Evolutionary conservation across 2,888 invertebrate species (phyloP).

Genomic region (Synergus japonicus): DNA sequence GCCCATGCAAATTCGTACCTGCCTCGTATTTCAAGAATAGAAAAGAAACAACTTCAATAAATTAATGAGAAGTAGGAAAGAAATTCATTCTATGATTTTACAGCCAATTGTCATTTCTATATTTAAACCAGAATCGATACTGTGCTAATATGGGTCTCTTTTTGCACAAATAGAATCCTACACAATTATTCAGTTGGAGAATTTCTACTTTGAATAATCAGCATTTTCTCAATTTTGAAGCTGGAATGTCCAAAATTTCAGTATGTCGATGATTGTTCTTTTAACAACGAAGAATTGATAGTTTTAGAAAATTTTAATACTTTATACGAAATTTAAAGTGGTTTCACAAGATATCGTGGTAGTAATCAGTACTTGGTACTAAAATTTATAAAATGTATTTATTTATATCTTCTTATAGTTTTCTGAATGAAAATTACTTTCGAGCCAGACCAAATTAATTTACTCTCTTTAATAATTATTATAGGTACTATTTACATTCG

Average conservation of each 20-base stretch:
- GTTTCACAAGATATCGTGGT: too few species aligned
- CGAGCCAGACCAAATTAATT: too few species aligned
- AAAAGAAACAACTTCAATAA: not conserved
- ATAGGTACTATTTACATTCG: too few species aligned
- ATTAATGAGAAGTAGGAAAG: not conserved
- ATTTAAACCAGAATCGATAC: not conserved
- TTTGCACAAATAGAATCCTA: not conserved
- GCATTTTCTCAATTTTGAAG: not conserved
- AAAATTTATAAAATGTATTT: too few species aligned
- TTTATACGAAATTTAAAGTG: too few species aligned
- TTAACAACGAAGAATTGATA: not conserved
- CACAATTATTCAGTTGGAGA: not conserved
- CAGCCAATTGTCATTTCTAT: not conserved
- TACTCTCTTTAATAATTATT: too few species aligned
- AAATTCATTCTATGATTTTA: not conserved
- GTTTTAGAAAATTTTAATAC: not conserved
- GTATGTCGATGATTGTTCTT: not conserved
- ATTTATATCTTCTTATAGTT: too few species aligned
- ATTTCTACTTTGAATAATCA: not conserved
- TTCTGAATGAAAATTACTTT: too few species aligned
- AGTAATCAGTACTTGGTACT: too few species aligned
- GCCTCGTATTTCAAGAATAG: not conserved
- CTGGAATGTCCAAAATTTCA: not conserved
- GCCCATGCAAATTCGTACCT: slow-evolving; percentile 17
- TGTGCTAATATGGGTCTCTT: not conserved